Conservation (phyloP, 2,888 invertebrate species). For the Didymodactylos carnosus region DNA sequence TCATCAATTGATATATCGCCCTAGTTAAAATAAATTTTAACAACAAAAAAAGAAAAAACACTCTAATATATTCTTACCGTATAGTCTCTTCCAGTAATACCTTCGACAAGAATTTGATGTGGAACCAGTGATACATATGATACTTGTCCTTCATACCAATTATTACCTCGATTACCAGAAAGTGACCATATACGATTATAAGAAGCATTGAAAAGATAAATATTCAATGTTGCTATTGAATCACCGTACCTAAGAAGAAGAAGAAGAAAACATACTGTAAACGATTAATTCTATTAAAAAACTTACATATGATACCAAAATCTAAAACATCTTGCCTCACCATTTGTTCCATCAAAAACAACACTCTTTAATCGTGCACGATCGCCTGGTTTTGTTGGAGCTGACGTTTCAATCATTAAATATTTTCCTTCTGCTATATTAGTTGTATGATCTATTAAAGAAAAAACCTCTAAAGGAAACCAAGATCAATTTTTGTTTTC, state of each 20-base stretch:
- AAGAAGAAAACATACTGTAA: background rate
- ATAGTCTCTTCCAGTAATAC: background rate
- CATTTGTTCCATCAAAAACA: slow-evolving; percentile 15
- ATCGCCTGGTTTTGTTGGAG: slow-evolving; percentile 17
- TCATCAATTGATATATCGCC: background rate
- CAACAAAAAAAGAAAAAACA: background rate
- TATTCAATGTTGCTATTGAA: slow-evolving; percentile 21
- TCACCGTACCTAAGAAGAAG: slow-evolving; percentile 18
- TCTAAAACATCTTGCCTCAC: slow-evolving; percentile 19
- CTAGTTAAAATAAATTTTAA: background rate
- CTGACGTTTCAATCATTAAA: background rate
- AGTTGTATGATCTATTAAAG: background rate
- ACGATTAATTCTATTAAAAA: background rate
- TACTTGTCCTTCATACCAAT: slow-evolving; percentile 22
- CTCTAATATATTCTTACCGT: background rate
- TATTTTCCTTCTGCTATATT: background rate
- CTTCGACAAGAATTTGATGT: background rate
- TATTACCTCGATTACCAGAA: slow-evolving; percentile 19
- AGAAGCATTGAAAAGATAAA: slow-evolving; percentile 17
- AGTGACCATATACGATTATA: slow-evolving; percentile 21
- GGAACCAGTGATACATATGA: background rate
- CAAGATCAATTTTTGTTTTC: background rate
- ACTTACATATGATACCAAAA: slow-evolving; percentile 23
- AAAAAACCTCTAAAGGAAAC: background rate
- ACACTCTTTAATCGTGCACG: slow-evolving; percentile 21